These are phyloP conservation scores for Macrosoma leucophasiata DNA, from an alignment of 2,888 invertebrate species.

Conservation along the genomic window DNA sequence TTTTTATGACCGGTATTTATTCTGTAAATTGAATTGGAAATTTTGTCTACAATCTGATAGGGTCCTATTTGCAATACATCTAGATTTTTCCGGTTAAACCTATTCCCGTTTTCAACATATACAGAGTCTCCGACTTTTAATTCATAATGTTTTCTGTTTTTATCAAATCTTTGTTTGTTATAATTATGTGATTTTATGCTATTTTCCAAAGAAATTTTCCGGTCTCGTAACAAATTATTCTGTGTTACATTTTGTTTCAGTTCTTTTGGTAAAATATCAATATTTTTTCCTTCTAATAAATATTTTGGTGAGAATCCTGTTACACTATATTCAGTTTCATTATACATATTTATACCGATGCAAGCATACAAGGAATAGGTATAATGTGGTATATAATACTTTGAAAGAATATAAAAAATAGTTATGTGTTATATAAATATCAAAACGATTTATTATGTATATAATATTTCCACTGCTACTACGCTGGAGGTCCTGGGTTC, in stretches of 20 bases:
- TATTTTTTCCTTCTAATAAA: conserved; percentile 15
- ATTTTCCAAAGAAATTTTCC: conserved; percentile 17
- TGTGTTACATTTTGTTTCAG: conserved; percentile 11
- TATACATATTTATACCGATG: too few species aligned
- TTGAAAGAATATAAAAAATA: too few species aligned
- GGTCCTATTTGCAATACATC: conserved; percentile 17
- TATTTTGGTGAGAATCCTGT: conserved; percentile 19
- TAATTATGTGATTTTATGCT: conserved; percentile 19
- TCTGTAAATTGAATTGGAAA: too few species aligned
- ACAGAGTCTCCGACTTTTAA: conserved; percentile 14
- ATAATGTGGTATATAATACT: too few species aligned
- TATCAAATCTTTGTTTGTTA: conserved; percentile 19
- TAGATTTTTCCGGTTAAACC: conserved; percentile 16
- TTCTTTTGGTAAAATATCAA: conserved; percentile 18
- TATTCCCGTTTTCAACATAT: conserved; percentile 17
- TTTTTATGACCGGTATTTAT: too few species aligned
- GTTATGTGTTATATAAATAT: too few species aligned
- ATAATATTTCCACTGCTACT: too few species aligned
- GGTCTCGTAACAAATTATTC: conserved; percentile 13
- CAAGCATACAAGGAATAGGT: too few species aligned
- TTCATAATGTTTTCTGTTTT: conserved; percentile 13
- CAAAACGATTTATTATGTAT: too few species aligned
- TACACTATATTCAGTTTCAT: conserved; percentile 18
- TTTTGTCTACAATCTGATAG: conserved; percentile 15
- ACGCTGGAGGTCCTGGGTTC: too few species aligned